Evolutionary conservation across 23 tunicate species (phyloP).

Genomic region (Halocynthia aurantium): DNA sequence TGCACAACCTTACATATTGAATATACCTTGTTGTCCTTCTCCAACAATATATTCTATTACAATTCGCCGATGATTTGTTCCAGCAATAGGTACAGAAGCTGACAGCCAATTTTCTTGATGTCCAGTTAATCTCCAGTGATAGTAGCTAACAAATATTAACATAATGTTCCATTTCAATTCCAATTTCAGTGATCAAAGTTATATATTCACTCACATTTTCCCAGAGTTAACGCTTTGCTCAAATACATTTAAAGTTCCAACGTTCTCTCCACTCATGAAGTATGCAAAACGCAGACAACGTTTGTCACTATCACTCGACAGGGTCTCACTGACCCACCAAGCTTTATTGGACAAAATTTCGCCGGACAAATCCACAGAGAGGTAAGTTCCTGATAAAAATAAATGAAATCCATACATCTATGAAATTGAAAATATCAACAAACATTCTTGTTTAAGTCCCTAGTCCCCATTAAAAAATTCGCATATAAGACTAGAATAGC

Average conservation of each 20-base stretch:
- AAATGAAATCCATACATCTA: neutral
- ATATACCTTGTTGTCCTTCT: constrained; percentile 23
- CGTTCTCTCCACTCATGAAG: constrained; percentile 48
- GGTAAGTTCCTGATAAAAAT: constrained; percentile 29
- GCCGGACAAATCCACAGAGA: constrained; percentile 22
- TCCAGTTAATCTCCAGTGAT: constrained; percentile 42
- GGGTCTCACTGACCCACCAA: constrained; percentile 44
- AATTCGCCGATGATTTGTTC: constrained; percentile 42
- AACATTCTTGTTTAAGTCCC: neutral
- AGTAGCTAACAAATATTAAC: constrained; percentile 22
- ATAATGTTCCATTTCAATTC: constrained; percentile 20
- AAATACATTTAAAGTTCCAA: constrained; percentile 27
- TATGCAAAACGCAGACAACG: constrained; percentile 36
- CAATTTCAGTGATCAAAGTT: neutral
- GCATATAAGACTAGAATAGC: neutral
- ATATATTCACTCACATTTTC: constrained; percentile 21
- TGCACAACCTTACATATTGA: neutral
- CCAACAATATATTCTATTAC: constrained; percentile 26
- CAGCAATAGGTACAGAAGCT: constrained; percentile 34
- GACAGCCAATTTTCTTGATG: constrained; percentile 26
- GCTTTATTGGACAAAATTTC: constrained; percentile 18
- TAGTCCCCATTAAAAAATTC: neutral
- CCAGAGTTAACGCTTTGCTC: constrained; percentile 43
- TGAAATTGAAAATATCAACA: neutral
- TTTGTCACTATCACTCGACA: constrained; percentile 34